Percentiles rank a stretch among this genome's conserved stretches.
Evolutionary conservation across 2,113 vertebrate genomes (phyloP).

Genomic region (Gobius niger): DNA sequence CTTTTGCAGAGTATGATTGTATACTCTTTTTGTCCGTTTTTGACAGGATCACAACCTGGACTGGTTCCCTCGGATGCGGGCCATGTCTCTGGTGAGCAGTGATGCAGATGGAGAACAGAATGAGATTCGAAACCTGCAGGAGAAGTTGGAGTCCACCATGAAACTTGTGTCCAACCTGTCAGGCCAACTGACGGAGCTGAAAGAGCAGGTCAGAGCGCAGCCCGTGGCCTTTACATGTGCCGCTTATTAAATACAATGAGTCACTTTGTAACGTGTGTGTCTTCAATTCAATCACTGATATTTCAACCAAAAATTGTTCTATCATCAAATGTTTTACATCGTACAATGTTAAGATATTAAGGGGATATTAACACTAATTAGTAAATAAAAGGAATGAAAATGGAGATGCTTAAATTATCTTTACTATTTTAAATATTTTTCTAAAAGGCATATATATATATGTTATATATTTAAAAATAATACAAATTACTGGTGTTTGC

Average conservation of each 20-base stretch:
- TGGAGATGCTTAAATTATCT: no score
- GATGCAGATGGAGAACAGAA: constrained; percentile 97
- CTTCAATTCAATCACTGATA: not conserved
- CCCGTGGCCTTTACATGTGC: constrained; percentile 37
- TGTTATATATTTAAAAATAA: no score
- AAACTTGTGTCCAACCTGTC: constrained; percentile 94
- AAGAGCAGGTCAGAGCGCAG: constrained; percentile 86
- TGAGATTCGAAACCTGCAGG: constrained; percentile 93
- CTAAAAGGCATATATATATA: no score
- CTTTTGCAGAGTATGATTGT: not conserved
- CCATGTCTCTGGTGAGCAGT: constrained; percentile 98
- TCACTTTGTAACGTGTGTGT: constrained; percentile 22
- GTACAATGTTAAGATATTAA: no score
- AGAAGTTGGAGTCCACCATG: constrained; percentile 98
- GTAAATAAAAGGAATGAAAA: no score
- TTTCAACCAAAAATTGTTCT: not conserved
- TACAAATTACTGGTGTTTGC: no score
- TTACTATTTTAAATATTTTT: no score
- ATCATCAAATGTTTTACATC: not conserved
- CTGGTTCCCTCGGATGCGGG: constrained; percentile 98
- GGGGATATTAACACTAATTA: not conserved
- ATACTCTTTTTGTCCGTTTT: constrained; percentile 2
- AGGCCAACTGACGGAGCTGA: constrained; percentile 92
- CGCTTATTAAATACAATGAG: constrained; percentile 61
- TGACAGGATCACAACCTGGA: constrained; percentile 93